Percentiles rank a stretch among this genome's conserved stretches.
phyloP scores from a whole-genome alignment of 2,888 invertebrate species.

The Blomia tropicalis region DNA sequence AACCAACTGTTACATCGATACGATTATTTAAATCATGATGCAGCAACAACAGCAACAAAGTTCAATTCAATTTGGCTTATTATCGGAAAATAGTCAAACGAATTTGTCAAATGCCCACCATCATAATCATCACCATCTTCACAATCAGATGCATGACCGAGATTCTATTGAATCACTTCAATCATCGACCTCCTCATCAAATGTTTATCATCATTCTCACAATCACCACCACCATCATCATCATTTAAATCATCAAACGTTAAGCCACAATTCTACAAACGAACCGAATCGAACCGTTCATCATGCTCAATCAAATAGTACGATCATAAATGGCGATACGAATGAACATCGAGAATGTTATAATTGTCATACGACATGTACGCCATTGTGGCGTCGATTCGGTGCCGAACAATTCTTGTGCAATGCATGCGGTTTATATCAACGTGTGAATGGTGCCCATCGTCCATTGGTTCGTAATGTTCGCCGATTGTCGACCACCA shows the following conservation, averaged over 20 bases:
- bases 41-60: neutral
- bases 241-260: neutral
- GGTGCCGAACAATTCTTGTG: constrained; percentile 17
- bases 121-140: neutral
- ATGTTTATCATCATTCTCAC: neutral
- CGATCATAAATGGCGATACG: neutral
- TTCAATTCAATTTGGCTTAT: neutral
- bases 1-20: too few species aligned
- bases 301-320: neutral
- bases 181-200: neutral
- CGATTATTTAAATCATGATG: neutral
- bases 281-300: neutral
- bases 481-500: constrained; percentile 7
- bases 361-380: constrained; percentile 17
- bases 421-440: constrained; percentile 19
- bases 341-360: constrained; percentile 16
- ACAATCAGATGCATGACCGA: too few species aligned
- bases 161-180: too few species aligned
- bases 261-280: neutral
- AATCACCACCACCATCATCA: constrained; percentile 7
- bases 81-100: neutral
- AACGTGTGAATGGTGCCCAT: constrained; percentile 18
- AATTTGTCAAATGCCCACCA: neutral
- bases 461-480: constrained; percentile 18
- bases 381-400: constrained; percentile 20